Conservation (phyloP, 2,797 vertebrate genomes). For the Tympanoctomys barrerae region DNA sequence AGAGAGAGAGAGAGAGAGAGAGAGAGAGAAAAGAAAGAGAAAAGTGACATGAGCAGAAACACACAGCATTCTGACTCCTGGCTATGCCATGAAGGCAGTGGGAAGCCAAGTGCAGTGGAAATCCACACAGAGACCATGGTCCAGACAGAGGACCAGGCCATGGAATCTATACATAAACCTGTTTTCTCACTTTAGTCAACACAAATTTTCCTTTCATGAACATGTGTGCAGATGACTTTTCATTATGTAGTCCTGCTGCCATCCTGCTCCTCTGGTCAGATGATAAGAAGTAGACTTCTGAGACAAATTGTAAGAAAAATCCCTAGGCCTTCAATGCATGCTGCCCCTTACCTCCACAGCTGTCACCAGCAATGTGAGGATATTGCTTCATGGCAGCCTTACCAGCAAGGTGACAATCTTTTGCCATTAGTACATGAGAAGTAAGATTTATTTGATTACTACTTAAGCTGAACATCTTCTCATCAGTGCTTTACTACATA, state of each 20-base stretch:
- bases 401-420: background rate
- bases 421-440: background rate
- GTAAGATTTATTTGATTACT: background rate
- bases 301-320: background rate
- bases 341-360: no score
- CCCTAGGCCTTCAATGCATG: background rate
- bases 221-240: background rate
- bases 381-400: background rate
- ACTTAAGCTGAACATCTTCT: background rate
- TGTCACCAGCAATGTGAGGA: background rate
- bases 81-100: no score
- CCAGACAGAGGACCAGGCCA: background rate
- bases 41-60: background rate
- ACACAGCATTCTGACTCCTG: background rate
- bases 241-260: background rate
- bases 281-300: background rate
- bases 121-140: background rate
- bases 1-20: no score
- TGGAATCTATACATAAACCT: fast-evolving
- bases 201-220: background rate
- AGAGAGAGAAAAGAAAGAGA: no score
- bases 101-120: background rate
- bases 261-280: background rate
- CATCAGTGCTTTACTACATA: background rate
- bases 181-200: background rate